Conservation (phyloP, 2,797 vertebrate species). For the Zenarchopterus dispar region DNA sequence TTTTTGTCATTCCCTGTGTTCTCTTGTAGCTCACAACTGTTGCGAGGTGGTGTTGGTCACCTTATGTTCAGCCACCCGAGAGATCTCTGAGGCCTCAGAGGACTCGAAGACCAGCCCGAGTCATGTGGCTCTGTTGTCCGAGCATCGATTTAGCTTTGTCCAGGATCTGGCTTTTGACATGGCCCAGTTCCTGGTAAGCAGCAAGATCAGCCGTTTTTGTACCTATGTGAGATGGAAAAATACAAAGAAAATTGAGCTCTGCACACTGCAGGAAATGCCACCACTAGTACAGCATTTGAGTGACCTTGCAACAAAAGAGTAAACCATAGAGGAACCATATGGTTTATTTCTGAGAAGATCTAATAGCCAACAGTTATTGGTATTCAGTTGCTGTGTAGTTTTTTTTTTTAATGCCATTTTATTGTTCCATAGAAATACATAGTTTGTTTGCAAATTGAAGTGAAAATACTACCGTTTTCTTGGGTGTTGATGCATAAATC, state of each 20-base stretch:
- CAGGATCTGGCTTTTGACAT: constrained; percentile 94
- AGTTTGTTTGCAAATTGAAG: not conserved
- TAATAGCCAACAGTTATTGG: constrained; percentile 16
- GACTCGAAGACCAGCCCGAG: constrained; percentile 48
- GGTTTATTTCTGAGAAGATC: constrained; percentile 17
- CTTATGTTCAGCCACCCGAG: constrained; percentile 83
- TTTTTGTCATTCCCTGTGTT: constrained; percentile 1
- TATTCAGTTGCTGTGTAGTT: constrained; percentile 26
- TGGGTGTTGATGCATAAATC: not conserved
- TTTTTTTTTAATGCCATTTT: constrained; percentile 22
- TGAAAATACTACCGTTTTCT: not conserved
- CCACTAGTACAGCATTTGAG: constrained; percentile 1
- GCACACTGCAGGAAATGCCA: no score
- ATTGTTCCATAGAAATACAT: constrained; percentile 24
- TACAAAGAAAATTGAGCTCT: no score
- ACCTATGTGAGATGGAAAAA: not conserved
- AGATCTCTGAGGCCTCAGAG: constrained; percentile 74
- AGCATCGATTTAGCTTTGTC: constrained; percentile 88
- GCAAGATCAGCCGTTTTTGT: not conserved
- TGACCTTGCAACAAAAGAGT: constrained; percentile 31
- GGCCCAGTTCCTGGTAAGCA: constrained; percentile 91
- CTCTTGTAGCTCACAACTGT: constrained; percentile 89
- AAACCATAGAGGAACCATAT: not conserved
- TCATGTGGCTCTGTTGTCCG: constrained; percentile 79
- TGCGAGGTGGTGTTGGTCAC: constrained; percentile 91